Base-by-base conservation (phyloP, 1,140 invertebrate genomes). In the Macrocentrus cingulum region DNA sequence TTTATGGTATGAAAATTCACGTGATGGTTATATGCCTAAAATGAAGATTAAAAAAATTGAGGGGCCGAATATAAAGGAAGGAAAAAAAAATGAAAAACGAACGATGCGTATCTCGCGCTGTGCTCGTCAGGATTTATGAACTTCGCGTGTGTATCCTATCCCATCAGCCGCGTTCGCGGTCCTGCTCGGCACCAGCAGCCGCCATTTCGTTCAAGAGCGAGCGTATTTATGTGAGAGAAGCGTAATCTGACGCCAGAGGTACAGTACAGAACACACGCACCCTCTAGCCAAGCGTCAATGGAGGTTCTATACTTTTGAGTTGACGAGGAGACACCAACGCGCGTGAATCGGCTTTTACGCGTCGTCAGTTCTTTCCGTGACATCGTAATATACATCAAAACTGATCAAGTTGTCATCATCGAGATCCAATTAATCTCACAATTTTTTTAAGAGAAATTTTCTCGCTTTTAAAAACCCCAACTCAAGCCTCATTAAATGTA, bases 201-300 rank as follows among this genome's bases (percentile, higher is more conserved):
- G 42, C 53, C 36, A 56, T 65, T 62, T 67, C 59, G 36, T 13
- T 39, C 36, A 39, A 56, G 49, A 18, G 51, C 34, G 9, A 48
- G 63, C 41, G 29, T 69, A 70, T 70, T 68, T 70, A 70, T 68
- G 68, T 67, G 69, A 58, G 69, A 67, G 61, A 60, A 65, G 58
- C 37, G 45, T 61, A 62, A 61, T 56, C 36, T 41, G 13, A 32
- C 52, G 59, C 56, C 25, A 20, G 41, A 56, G 53, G 49, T 37
- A 55, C 34, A 19, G 25, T n/a, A n/a, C n/a, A n/a, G n/a, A n/a
- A n/a, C n/a, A n/a, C 39, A 49, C 46, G 20, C 51, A 48, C 20
- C 22, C 15, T 48, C 11, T 15, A 48, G 23, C 29, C 11, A 48
- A 25, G 4, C 19, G 19, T 16, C 11, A 23, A 22, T 16, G 13